These are phyloP conservation scores for Halcyon malimbica DNA, from an alignment of 2,113 vertebrate species.

Conservation along the genomic window DNA sequence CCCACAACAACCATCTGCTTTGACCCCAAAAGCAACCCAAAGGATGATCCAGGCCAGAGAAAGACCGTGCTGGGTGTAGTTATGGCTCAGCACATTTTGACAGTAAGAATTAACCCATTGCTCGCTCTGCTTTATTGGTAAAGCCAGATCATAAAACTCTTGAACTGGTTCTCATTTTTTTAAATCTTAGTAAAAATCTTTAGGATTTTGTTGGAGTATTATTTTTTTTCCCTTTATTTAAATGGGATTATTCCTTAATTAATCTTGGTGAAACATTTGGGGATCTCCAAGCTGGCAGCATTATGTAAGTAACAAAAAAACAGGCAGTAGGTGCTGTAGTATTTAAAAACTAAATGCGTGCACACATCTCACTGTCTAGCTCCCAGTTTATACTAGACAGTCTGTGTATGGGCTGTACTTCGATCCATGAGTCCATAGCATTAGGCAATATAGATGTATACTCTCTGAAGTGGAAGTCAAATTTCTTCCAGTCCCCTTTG, in stretches of 20 bases:
- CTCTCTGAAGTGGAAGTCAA: not conserved
- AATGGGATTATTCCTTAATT: not conserved
- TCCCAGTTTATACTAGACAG: not conserved
- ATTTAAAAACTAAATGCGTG: not conserved
- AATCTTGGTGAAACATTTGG: not conserved
- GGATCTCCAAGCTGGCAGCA: not conserved
- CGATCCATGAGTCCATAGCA: not conserved
- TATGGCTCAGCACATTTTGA: not conserved
- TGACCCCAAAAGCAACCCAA: not conserved
- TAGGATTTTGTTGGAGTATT: not conserved
- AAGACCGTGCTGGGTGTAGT: not conserved
- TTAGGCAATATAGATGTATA: not conserved
- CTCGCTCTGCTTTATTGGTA: not conserved
- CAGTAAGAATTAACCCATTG: not conserved
- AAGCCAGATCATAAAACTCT: not conserved
- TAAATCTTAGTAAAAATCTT: not conserved
- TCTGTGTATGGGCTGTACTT: not conserved
- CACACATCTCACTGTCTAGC: not conserved
- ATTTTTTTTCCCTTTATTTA: not conserved
- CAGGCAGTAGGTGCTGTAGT: not conserved
- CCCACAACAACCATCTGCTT: not conserved
- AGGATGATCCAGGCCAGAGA: not conserved
- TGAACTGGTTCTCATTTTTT: not conserved
- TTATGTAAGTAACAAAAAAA: not conserved
- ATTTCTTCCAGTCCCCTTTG: not conserved